A percentile compares a stretch with the other conserved stretches of the same genome.
Conservation (phyloP, 2,797 vertebrate genomes). For the Hemitrygon akajei region DNA sequence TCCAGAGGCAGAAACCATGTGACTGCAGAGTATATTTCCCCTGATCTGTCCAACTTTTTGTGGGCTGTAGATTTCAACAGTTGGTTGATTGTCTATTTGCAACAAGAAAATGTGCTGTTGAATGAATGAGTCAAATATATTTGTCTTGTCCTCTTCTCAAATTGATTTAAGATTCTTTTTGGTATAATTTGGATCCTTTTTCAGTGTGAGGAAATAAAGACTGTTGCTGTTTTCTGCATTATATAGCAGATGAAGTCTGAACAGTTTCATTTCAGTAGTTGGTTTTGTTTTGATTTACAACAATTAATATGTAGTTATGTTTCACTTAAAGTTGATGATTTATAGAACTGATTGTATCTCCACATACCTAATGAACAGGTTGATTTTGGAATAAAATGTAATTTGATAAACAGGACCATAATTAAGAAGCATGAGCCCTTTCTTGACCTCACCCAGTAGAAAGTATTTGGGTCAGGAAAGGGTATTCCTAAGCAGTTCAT, state of each 20-base stretch:
- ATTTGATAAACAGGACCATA: not conserved
- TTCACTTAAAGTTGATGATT: not conserved
- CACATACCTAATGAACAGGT: not conserved
- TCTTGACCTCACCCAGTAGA: not conserved
- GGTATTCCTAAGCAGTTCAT: not conserved
- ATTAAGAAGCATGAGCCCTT: not conserved
- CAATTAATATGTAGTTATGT: not conserved
- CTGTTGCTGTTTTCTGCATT: constrained; percentile 1
- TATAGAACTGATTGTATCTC: not conserved
- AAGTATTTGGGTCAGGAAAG: not conserved
- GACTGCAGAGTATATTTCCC: not conserved
- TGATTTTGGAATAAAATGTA: not conserved
- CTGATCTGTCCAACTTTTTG: not conserved
- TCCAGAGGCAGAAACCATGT: not conserved
- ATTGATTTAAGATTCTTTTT: not conserved
- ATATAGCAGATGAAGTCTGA: not conserved
- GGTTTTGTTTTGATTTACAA: constrained; percentile 22
- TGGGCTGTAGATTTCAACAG: not conserved
- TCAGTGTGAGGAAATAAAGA: constrained; percentile 9
- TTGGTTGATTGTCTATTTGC: not conserved
- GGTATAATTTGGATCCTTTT: not conserved
- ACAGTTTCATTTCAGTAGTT: constrained; percentile 17
- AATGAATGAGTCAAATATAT: not conserved
- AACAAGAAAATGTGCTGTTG: not conserved
- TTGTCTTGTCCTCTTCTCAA: constrained; percentile 18